Evolutionary conservation across 1,140 invertebrate species (phyloP).

Genomic region (Bombus balteatus): DNA sequence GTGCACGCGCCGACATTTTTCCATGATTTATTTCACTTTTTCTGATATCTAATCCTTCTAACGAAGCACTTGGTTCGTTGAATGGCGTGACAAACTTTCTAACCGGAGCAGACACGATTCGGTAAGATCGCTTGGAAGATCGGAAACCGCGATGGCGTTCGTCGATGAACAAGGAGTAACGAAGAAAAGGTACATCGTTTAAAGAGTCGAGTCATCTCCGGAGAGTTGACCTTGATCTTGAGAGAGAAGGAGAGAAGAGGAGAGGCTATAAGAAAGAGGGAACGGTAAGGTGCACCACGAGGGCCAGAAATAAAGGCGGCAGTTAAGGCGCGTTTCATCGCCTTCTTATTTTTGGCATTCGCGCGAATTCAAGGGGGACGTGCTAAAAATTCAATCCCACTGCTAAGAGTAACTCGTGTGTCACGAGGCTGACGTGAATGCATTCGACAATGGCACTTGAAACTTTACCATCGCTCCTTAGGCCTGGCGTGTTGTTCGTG

Average conservation of each 20-base stretch:
- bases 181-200: conserved; percentile 75
- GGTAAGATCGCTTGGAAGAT: neutral
- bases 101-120: neutral
- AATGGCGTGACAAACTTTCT: conserved; percentile 49
- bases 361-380: conserved; percentile 42
- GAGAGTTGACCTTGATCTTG: conserved; percentile 81
- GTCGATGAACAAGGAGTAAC: conserved; percentile 45
- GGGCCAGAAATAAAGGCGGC: conserved; percentile 75
- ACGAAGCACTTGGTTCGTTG: neutral
- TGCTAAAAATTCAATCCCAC: conserved; percentile 28
- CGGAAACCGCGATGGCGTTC: neutral
- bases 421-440: neutral
- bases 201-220: conserved; percentile 81
- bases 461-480: neutral
- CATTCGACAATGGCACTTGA: neutral
- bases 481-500: neutral
- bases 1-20: neutral
- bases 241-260: conserved; percentile 53
- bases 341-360: conserved; percentile 55
- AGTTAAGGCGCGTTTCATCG: conserved; percentile 73
- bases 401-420: conserved; percentile 20
- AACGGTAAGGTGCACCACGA: conserved; percentile 74
- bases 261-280: conserved; percentile 57
- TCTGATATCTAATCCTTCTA: neutral
- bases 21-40: neutral